These are phyloP conservation scores for Triplophysa yarkandensis DNA, from an alignment of 2,797 vertebrate species.

Conservation along the genomic window DNA sequence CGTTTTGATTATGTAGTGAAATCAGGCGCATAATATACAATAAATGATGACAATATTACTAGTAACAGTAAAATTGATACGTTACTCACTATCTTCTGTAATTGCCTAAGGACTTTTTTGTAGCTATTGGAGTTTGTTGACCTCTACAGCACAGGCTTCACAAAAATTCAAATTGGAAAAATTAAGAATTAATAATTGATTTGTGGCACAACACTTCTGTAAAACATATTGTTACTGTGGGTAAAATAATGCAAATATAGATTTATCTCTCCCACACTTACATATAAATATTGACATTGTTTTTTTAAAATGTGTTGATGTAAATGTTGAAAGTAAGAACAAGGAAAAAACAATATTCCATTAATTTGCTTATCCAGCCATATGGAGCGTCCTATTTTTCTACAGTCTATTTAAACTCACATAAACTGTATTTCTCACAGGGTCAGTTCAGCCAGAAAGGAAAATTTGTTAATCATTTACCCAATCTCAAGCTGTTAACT, in stretches of 20 bases:
- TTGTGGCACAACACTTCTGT: background rate
- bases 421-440: too few relatives aligned
- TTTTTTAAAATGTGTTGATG: conserved; percentile 1
- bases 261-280: background rate
- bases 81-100: background rate
- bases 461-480: too few relatives aligned
- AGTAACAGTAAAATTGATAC: background rate
- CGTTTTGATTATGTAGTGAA: background rate
- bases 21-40: background rate
- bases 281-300: conserved; percentile 27
- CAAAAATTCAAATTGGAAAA: background rate
- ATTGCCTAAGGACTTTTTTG: background rate
- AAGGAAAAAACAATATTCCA: background rate
- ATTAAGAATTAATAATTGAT: background rate
- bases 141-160: background rate
- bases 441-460: too few relatives aligned
- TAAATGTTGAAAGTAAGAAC: conserved; percentile 1
- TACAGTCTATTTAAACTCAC: conserved; percentile 3
- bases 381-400: background rate
- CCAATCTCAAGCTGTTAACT: too few relatives aligned
- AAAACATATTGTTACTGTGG: background rate
- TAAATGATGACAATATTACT: background rate
- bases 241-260: background rate
- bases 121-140: background rate
- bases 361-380: conserved; percentile 5